Evolutionary conservation across 2,113 vertebrate species (phyloP).

Genomic region (Syngnathus typhle): DNA sequence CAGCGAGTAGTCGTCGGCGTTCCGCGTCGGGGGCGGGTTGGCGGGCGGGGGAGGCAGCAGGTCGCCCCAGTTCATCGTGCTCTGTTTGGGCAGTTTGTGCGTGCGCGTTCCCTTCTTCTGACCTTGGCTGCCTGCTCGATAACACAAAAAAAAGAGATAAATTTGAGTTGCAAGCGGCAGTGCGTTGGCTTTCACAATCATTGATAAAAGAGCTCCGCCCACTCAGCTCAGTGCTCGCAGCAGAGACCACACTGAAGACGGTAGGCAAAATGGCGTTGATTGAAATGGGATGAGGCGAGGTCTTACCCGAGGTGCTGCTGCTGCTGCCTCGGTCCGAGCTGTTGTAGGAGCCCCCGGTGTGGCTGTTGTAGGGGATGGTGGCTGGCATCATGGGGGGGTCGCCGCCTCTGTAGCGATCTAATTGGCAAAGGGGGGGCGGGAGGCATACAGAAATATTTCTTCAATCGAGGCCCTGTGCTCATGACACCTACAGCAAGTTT

Average conservation of each 20-base stretch:
- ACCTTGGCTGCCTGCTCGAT: constrained; percentile 87
- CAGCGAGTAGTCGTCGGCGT: constrained; percentile 82
- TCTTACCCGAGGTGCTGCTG: constrained; percentile 92
- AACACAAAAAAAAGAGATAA: constrained; percentile 5
- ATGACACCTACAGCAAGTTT: too few species aligned
- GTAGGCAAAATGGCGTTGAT: too few species aligned
- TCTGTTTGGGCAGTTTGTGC: constrained; percentile 88
- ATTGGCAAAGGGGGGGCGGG: background rate
- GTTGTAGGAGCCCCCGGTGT: constrained; percentile 92
- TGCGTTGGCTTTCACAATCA: background rate
- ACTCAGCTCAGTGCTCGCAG: too few species aligned
- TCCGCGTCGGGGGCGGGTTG: constrained; percentile 86
- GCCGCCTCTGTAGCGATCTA: constrained; percentile 83
- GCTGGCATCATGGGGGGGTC: constrained; percentile 80
- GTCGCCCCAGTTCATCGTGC: constrained; percentile 95
- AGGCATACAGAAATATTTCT: too few species aligned
- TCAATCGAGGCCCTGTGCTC: too few species aligned
- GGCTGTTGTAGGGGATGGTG: constrained; percentile 95
- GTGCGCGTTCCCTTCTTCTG: constrained; percentile 90
- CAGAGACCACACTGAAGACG: too few species aligned
- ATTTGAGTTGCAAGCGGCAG: background rate
- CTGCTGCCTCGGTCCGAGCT: constrained; percentile 95
- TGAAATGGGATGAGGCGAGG: background rate
- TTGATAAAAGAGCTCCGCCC: too few species aligned
- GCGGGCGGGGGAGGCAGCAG: constrained; percentile 91